Percentiles rank a stretch among this genome's conserved stretches.
These are phyloP conservation scores for Diplolepis rosae DNA, from an alignment of 2,888 invertebrate species.

Conservation along the genomic window DNA sequence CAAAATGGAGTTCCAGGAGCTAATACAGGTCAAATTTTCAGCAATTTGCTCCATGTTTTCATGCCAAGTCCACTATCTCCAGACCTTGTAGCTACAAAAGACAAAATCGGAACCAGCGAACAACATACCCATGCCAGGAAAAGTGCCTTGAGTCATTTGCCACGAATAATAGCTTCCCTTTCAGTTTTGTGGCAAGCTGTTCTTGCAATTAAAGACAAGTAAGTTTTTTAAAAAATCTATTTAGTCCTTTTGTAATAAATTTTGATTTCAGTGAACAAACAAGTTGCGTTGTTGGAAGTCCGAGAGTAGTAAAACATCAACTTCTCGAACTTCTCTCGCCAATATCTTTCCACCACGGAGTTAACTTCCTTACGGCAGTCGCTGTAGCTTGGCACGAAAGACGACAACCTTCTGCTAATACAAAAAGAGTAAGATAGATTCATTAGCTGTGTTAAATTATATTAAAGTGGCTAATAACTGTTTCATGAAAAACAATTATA, in stretches of 20 bases:
- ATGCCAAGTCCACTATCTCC: conserved; percentile 78
- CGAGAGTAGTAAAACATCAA: conserved; percentile 84
- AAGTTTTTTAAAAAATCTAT: conserved; percentile 54
- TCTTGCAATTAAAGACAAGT: conserved; percentile 75
- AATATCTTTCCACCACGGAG: conserved; percentile 87
- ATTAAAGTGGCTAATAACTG: neutral
- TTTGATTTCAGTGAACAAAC: conserved; percentile 76
- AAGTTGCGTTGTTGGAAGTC: conserved; percentile 77
- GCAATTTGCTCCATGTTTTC: conserved; percentile 88
- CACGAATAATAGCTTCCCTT: conserved; percentile 86
- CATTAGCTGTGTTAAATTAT: neutral
- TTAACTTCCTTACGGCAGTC: conserved; percentile 86
- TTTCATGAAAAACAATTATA: neutral
- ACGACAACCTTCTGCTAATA: conserved; percentile 74
- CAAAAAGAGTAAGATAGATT: conserved; percentile 69
- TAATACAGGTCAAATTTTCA: conserved; percentile 84
- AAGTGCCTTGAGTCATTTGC: conserved; percentile 85
- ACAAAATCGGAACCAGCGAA: conserved; percentile 69
- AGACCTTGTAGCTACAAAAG: conserved; percentile 65
- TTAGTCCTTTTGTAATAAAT: too few species aligned
- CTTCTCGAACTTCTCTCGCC: conserved; percentile 89
- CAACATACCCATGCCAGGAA: conserved; percentile 79
- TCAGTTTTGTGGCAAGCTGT: conserved; percentile 87
- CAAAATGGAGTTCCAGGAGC: conserved; percentile 76
- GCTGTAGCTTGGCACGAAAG: conserved; percentile 91